Percentiles rank a stretch among this genome's conserved stretches.
phyloP scores from a whole-genome alignment of 2,113 vertebrate genomes.

The Datnioides undecimradiatus region DNA sequence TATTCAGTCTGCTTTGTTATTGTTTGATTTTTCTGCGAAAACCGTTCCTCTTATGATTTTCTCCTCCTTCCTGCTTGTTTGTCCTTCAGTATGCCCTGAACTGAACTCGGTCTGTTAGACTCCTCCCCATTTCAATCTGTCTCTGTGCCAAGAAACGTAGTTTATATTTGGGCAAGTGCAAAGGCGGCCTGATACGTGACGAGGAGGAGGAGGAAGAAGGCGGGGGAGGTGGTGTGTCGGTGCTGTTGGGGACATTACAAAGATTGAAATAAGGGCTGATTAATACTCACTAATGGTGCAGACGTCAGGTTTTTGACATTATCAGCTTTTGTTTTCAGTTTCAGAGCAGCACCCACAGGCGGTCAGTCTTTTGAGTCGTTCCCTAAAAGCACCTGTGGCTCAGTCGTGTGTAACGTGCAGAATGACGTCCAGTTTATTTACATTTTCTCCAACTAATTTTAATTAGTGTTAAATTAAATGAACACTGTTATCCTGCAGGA shows the following conservation, averaged over 20 bases:
- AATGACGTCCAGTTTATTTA: not conserved
- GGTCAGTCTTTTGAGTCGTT: not conserved
- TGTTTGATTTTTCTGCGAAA: constrained; percentile 6
- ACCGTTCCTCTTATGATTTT: not conserved
- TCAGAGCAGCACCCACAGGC: not conserved
- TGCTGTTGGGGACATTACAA: not conserved
- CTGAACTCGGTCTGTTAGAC: constrained; percentile 57
- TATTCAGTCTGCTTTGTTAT: constrained; percentile 3
- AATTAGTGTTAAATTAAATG: not conserved
- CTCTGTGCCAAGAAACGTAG: constrained; percentile 72
- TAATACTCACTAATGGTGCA: not conserved
- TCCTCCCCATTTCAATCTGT: constrained; percentile 77
- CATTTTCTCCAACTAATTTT: too few species aligned
- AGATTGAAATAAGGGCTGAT: not conserved
- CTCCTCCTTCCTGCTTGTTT: constrained; percentile 65
- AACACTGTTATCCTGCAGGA: not conserved
- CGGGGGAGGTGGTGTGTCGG: not conserved
- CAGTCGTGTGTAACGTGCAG: constrained; percentile 8
- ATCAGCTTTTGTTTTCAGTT: not conserved
- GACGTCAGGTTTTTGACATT: not conserved
- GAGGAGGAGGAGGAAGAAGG: not conserved
- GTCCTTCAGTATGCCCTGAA: constrained; percentile 83
- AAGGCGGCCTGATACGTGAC: constrained; percentile 41
- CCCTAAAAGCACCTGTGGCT: not conserved
- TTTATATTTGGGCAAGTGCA: constrained; percentile 84